Conservation (phyloP, 2,888 invertebrate genomes). For the Eupithecia tripunctaria region DNA sequence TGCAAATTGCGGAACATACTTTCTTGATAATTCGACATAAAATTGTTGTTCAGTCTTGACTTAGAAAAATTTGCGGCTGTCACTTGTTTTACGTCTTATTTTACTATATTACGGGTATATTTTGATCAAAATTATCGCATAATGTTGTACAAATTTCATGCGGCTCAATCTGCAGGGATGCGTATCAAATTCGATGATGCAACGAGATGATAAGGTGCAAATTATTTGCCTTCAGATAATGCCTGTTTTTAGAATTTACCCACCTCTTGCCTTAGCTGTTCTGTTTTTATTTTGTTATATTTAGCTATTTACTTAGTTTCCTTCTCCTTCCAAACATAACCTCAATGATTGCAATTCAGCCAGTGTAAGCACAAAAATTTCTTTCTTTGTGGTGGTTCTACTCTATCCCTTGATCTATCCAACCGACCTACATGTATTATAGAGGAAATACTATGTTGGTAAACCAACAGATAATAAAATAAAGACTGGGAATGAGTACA, state of each 20-base stretch:
- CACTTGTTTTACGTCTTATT: conserved; percentile 81
- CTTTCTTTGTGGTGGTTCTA: neutral
- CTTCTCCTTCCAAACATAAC: conserved; percentile 56
- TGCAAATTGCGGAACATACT: conserved; percentile 5
- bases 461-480: too few species aligned
- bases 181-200: conserved; percentile 75
- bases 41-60: conserved; percentile 55
- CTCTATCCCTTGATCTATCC: neutral
- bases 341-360: conserved; percentile 46
- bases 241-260: conserved; percentile 50
- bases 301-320: conserved; percentile 17
- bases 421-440: neutral
- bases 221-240: conserved; percentile 49
- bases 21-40: conserved; percentile 20
- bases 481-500: neutral
- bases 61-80: conserved; percentile 76
- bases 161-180: conserved; percentile 73
- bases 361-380: neutral
- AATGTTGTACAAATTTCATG: conserved; percentile 61
- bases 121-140: conserved; percentile 20
- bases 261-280: conserved; percentile 52
- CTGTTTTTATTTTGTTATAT: conserved; percentile 40
- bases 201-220: conserved; percentile 83
- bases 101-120: conserved; percentile 45
- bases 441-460: neutral